Evolutionary conservation across 2,888 invertebrate genomes (phyloP), one percentile per base, ranked within the genome.

Genomic region (Drosophila siamana): DNA sequence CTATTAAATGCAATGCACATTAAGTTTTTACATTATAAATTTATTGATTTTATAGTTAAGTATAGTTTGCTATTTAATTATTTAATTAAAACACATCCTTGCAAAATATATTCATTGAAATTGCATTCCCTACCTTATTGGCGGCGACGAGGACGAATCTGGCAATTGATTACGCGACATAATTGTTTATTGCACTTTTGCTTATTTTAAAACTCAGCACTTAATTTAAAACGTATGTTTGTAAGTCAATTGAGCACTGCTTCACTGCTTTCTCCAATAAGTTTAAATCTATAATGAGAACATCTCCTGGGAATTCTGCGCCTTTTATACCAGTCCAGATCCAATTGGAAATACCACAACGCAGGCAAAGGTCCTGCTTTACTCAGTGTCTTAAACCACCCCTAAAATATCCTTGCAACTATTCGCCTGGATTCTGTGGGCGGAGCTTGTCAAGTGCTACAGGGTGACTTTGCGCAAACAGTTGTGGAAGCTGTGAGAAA

Each of bases 131-230:
- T 72, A 89, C 95, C 94, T 95, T 60, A 95, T 92, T 16, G 95
- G 94, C 3, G 95, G 95, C 4, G 95, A 95, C 0, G 95, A 95
- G 0, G 95, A 95, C 13, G 94, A 94, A 89, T 95, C 95, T 0
- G 95, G 95, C 50, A 95, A 90, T 88, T 95, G 95, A 69, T 94
- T 93, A 72, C 95, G 92, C 19, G 94, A 92, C 91, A 92, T 91
- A 59, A 57, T 30, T 41, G 11, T 19, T 60, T 52, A 15, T 38
- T 9, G 19, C 26, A 11, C 55, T 40, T 50, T 7, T 7, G 15
- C 7, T 2, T 47, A 22, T 22, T 11, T 2, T 11, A 6, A 44
- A 22, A 19, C n/a, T 24, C 8, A 13, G 11, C 8, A 44, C 11
- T 51, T 26, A 1, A 40, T 28, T 24, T 38, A 15, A 19, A 13